Percentiles rank a stretch among this genome's conserved stretches.
Evolutionary conservation across 2,113 vertebrate species (phyloP).

Genomic region (Deroptyus accipitrinus): DNA sequence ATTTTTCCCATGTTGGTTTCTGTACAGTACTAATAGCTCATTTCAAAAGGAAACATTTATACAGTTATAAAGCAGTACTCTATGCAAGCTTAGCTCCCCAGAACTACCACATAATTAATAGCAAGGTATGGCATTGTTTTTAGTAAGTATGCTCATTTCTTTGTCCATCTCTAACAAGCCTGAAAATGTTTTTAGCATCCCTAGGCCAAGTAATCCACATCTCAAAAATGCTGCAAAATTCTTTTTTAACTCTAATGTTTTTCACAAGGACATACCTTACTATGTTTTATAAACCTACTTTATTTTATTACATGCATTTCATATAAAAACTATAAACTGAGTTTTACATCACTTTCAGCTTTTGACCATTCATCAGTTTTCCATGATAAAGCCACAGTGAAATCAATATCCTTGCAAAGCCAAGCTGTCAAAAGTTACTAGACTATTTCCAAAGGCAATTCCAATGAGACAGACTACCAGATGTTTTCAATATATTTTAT

Average conservation of each 20-base stretch:
- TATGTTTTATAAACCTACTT: conserved; percentile 52
- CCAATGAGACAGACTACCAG: conserved; percentile 51
- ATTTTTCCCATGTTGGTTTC: background rate
- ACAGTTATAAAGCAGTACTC: background rate
- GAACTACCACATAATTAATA: background rate
- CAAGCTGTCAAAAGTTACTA: conserved; percentile 64
- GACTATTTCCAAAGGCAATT: conserved; percentile 68
- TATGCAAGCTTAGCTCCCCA: background rate
- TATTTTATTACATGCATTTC: conserved; percentile 53
- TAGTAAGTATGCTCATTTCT: background rate
- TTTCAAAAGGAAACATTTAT: background rate
- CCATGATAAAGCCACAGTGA: conserved; percentile 38
- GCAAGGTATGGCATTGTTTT: background rate
- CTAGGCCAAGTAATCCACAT: background rate
- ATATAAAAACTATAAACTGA: conserved; percentile 40
- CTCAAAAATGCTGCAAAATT: background rate
- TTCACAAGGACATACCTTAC: conserved; percentile 36
- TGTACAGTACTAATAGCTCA: background rate
- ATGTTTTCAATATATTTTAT: conserved; percentile 63
- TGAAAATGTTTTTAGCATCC: background rate
- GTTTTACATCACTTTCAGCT: conserved; percentile 45
- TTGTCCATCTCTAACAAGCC: background rate
- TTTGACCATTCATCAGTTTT: conserved; percentile 64
- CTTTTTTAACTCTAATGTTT: background rate
- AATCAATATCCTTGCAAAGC: conserved; percentile 65